Evolutionary conservation across 2,888 invertebrate genomes (phyloP).

Genomic region (Myathropa florea): DNA sequence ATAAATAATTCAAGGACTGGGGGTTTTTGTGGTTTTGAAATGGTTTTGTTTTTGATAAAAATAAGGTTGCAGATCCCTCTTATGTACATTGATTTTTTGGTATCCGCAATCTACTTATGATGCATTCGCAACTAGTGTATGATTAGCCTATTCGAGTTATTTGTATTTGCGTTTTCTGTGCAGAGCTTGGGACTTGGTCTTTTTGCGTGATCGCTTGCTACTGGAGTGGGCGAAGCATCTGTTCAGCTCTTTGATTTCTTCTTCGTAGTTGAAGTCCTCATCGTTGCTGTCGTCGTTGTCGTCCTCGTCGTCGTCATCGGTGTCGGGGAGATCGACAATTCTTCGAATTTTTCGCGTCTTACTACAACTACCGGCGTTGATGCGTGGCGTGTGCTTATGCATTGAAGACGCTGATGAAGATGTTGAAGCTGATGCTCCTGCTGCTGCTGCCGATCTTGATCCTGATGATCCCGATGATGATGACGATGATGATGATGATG

Average conservation of each 20-base stretch:
- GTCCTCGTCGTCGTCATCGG: neutral
- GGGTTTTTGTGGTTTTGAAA: too few species aligned
- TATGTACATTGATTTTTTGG: neutral
- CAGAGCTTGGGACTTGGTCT: neutral
- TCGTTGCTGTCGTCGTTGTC: conserved; percentile 8
- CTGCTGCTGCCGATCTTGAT: neutral
- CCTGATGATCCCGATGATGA: neutral
- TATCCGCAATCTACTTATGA: neutral
- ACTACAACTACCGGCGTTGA: neutral
- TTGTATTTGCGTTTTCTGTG: neutral
- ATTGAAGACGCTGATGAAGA: neutral
- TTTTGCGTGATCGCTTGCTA: neutral
- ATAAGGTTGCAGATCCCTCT: neutral
- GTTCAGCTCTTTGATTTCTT: conserved; percentile 18
- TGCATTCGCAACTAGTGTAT: neutral
- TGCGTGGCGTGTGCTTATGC: neutral
- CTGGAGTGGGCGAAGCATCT: neutral
- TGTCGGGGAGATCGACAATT: neutral
- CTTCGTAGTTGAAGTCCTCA: conserved; percentile 3
- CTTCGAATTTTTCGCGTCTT: conserved; percentile 9
- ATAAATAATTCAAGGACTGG: neutral
- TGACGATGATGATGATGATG: neutral
- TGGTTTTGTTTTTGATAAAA: neutral
- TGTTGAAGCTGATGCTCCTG: neutral
- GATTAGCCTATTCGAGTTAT: neutral